These are phyloP conservation scores for Bambusicola thoracicus DNA, from an alignment of 2,113 vertebrate species.

Conservation along the genomic window DNA sequence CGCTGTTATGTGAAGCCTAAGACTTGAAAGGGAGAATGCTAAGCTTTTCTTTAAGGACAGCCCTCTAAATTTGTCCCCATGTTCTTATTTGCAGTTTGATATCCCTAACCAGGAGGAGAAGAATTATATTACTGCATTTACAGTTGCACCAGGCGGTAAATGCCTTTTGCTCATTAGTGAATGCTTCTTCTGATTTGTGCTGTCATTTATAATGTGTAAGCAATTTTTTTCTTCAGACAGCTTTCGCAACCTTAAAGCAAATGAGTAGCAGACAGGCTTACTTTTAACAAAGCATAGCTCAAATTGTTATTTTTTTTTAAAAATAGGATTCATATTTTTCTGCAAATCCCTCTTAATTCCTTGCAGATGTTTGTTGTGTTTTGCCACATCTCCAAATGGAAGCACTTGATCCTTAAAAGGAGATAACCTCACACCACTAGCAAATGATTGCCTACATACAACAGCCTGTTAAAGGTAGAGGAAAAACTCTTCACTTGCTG, in stretches of 20 bases:
- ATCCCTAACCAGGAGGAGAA: background rate
- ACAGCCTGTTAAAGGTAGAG: background rate
- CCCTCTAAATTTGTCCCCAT: background rate
- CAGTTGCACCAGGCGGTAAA: background rate
- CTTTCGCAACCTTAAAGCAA: slow-evolving; percentile 10
- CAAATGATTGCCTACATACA: background rate
- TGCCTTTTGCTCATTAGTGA: slow-evolving; percentile 24
- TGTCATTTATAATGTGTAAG: slow-evolving; percentile 32
- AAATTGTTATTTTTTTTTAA: slow-evolving; percentile 38
- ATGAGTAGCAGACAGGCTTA: slow-evolving; percentile 55
- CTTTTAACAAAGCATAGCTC: slow-evolving; percentile 49
- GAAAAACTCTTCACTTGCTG: background rate
- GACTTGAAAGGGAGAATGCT: background rate
- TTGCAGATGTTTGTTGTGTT: slow-evolving; percentile 28
- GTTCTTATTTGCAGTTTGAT: background rate
- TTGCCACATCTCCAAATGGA: slow-evolving; percentile 3
- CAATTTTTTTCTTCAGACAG: slow-evolving; percentile 2
- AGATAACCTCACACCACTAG: background rate
- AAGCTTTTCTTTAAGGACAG: background rate
- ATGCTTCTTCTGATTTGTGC: slow-evolving; percentile 13
- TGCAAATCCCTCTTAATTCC: slow-evolving; percentile 67
- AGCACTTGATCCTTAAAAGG: slow-evolving; percentile 44
- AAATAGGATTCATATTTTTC: slow-evolving; percentile 35
- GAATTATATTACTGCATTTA: background rate
- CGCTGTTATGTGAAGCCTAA: background rate